Base-by-base conservation (phyloP, 1,140 invertebrate genomes). In the Drosophila saltans region DNA sequence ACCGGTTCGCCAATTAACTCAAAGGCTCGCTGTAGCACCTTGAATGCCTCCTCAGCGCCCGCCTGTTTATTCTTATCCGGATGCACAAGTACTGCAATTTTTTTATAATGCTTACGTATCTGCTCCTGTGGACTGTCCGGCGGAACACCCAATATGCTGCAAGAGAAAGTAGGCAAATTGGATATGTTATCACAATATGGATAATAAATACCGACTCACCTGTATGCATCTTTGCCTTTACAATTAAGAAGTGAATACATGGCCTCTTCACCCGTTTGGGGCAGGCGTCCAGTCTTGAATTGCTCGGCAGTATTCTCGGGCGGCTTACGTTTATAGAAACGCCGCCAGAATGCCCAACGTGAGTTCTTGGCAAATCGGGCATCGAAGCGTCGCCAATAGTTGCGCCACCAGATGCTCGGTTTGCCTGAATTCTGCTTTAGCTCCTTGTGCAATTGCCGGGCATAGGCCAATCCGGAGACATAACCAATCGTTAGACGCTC, bases 31-130 rank as follows among this genome's bases (percentile, higher is more conserved):
- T 97, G 97, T 74, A 98, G 93, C 90, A 98, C 98, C 93, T 98
- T 98, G 92, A 99, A 99, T 30, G 97, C 97, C 93, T 99, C 98
- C 92, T 98, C 98, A 7, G 98, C 97, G 58, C 98, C 97, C 8
- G 97, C 96, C 92, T 98, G 97, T 89, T 96, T 96, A 93, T 98
- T 98, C 93, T 99, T 98, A 91, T 98, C 97, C 0, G 98, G 98
- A 94, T 99, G 98, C 52, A 99, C 97, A 10, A 99, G 93, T 86
- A 98, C 96, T 3, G 97, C 97, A 93, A 98, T 98, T 77, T 96
- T 94, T 84, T 97, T 96, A 91, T 98, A 98, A 94, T 98, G 98
- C 82, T 96, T 96, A 86, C 97, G 97, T 81, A 99, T 98, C 82
- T 98, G 97, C 80, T 98, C 98, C 90, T 98, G 97, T 21, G 96